phyloP scores from a whole-genome alignment of 1,140 invertebrate species.

The Pogonus chalceus region DNA sequence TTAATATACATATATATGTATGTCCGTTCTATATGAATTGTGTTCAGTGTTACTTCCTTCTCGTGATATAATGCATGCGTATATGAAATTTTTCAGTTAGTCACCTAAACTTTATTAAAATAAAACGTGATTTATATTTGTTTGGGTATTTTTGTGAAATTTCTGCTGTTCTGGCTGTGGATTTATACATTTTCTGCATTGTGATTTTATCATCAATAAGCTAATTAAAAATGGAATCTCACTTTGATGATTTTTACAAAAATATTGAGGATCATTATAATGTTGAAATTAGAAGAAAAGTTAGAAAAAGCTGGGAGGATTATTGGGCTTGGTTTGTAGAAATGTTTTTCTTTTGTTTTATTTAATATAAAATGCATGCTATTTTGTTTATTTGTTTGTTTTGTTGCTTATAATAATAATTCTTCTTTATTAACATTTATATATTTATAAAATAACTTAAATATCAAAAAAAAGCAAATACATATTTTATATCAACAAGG shows the following conservation, averaged over 20 bases:
- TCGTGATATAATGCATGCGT: background rate
- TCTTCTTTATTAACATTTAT: background rate
- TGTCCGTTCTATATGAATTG: background rate
- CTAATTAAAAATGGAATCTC: constrained; percentile 15
- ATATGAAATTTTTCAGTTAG: background rate
- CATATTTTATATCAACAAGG: background rate
- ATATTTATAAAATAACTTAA: background rate
- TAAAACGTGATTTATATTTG: background rate
- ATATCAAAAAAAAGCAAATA: background rate
- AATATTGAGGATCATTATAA: constrained; percentile 21
- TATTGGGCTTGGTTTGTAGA: constrained; percentile 26
- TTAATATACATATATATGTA: background rate
- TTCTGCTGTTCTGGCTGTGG: background rate
- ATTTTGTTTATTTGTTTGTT: background rate
- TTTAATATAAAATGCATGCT: background rate
- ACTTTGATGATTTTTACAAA: constrained; percentile 15
- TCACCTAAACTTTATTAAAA: background rate
- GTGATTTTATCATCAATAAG: background rate
- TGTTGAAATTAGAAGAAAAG: constrained; percentile 13
- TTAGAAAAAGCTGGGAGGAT: constrained; percentile 20
- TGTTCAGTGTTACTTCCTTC: background rate
- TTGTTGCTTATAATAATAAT: background rate
- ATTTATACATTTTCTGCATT: background rate
- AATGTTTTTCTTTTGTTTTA: background rate
- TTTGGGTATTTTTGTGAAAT: constrained; percentile 4